Percentiles rank a stretch among this genome's conserved stretches.
Evolutionary conservation across 2,113 vertebrate genomes (phyloP).

Genomic region (Scalopus aquaticus): DNA sequence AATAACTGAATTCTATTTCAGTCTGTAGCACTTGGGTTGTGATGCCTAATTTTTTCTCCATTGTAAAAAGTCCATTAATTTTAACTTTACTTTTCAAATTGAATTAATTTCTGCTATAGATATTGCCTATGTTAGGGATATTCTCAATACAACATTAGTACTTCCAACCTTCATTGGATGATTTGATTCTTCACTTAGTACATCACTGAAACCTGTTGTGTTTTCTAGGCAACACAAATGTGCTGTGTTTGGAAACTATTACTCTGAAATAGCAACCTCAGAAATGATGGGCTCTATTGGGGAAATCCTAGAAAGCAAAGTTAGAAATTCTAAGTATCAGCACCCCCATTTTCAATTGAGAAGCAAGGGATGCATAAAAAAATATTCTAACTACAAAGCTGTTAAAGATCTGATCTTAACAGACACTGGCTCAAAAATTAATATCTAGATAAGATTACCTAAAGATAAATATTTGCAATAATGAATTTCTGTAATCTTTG

Average conservation of each 20-base stretch:
- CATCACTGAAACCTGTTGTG: not conserved
- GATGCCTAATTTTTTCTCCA: not conserved
- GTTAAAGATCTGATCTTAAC: not conserved
- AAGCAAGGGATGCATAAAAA: not conserved
- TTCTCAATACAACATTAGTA: not conserved
- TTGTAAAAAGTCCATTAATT: not conserved
- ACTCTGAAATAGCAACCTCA: not conserved
- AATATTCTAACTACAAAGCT: not conserved
- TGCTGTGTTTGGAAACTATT: not conserved
- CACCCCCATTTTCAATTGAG: not conserved
- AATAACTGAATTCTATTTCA: not conserved
- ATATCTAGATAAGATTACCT: no score
- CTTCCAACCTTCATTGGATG: not conserved
- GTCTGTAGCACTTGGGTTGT: not conserved
- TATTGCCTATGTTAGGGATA: not conserved
- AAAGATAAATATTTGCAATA: not conserved
- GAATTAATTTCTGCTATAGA: not conserved
- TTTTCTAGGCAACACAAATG: not conserved
- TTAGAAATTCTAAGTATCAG: not conserved
- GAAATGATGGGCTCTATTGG: not conserved
- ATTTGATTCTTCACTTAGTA: not conserved
- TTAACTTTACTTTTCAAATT: not conserved
- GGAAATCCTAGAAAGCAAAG: not conserved
- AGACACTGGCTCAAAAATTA: no score
- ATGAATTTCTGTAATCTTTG: not conserved